phyloP scores from a whole-genome alignment of 2,113 vertebrate species.

The Lampris megalopsis region DNA sequence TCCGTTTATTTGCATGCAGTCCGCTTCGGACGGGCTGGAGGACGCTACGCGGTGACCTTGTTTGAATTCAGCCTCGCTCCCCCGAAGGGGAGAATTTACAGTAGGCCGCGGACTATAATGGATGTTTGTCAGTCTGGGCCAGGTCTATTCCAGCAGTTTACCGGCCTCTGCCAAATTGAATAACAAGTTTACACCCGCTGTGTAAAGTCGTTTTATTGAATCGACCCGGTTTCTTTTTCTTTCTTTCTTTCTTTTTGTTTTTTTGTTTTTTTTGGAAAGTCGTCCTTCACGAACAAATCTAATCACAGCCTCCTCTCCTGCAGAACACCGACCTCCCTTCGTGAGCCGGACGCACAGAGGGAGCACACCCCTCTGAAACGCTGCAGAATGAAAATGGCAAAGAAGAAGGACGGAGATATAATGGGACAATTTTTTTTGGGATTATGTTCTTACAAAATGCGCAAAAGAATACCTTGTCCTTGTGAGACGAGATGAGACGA shows the following conservation, averaged over 20 bases:
- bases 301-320: slow-evolving; percentile 42
- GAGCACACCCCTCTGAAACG: not conserved
- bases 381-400: slow-evolving; percentile 8
- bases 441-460: not conserved
- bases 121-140: slow-evolving; percentile 1
- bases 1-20: slow-evolving; percentile 26
- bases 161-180: slow-evolving; percentile 22
- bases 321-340: slow-evolving; percentile 6
- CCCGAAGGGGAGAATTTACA: slow-evolving; percentile 24
- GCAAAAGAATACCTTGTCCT: not conserved
- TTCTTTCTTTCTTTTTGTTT: no score
- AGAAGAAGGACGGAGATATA: not conserved
- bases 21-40: slow-evolving; percentile 15
- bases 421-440: no score
- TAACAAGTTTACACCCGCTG: slow-evolving; percentile 38
- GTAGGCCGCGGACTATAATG: slow-evolving; percentile 23
- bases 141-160: slow-evolving; percentile 37
- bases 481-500: not conserved
- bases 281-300: slow-evolving; percentile 51
- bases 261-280: not conserved
- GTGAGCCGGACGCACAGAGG: not conserved
- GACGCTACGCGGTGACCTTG: slow-evolving; percentile 40
- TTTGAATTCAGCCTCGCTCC: slow-evolving; percentile 21
- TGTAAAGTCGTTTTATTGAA: slow-evolving; percentile 49
- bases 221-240: not conserved